Conservation (phyloP, 2,888 invertebrate species). For the Lacanobia wlatinum region DNA sequence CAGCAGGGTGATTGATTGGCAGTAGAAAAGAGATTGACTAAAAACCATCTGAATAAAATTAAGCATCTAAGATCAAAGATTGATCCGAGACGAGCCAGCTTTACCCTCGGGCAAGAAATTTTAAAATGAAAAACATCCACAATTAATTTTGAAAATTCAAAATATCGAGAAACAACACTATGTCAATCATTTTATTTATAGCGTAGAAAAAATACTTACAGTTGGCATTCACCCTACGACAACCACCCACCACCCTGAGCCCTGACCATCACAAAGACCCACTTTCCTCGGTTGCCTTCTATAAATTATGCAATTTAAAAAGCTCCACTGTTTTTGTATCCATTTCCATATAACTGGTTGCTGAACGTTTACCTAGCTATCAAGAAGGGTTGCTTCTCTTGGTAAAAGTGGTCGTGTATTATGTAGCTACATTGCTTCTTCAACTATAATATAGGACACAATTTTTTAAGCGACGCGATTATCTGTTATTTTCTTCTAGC, state of each 20-base stretch:
- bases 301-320: slow-evolving; percentile 49
- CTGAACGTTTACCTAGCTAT: slow-evolving; percentile 19
- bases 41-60: slow-evolving; percentile 22
- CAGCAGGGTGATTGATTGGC: slow-evolving; percentile 30
- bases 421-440: background rate
- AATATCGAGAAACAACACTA: background rate
- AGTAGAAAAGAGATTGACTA: slow-evolving; percentile 6
- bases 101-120: background rate
- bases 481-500: background rate
- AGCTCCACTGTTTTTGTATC: slow-evolving; percentile 36
- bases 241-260: slow-evolving; percentile 34
- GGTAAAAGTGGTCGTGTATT: slow-evolving; percentile 10
- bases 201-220: slow-evolving; percentile 15
- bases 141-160: background rate
- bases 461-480: background rate
- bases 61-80: slow-evolving; percentile 4
- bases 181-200: slow-evolving; percentile 21
- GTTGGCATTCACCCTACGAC: slow-evolving; percentile 16
- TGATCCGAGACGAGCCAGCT: background rate
- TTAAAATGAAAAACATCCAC: slow-evolving; percentile 4
- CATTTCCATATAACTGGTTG: slow-evolving; percentile 16
- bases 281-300: slow-evolving; percentile 21
- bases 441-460: background rate
- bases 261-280: slow-evolving; percentile 24
- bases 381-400: slow-evolving; percentile 25